Conservation (phyloP, 2,797 vertebrate species). For the Pipistrellus nathusii region DNA sequence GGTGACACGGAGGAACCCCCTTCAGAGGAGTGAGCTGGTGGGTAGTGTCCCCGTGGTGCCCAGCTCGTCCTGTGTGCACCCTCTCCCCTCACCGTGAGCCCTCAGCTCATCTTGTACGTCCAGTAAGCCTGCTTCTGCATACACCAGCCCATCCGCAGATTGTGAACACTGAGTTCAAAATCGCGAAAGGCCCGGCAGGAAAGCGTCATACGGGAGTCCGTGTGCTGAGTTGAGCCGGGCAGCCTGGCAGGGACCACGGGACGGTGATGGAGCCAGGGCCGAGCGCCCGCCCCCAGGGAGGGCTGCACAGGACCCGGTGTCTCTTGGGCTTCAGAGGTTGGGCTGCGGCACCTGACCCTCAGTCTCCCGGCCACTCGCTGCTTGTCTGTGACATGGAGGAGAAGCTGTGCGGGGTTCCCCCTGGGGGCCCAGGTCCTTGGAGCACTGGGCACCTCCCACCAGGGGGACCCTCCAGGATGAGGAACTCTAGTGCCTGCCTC, state of each 20-base stretch:
- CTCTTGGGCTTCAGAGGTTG: background rate
- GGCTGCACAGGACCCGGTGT: background rate
- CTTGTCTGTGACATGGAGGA: no score
- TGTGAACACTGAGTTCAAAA: background rate
- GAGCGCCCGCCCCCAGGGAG: background rate
- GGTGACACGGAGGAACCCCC: background rate
- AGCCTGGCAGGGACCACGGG: background rate
- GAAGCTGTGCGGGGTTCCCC: background rate
- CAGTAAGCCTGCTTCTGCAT: background rate
- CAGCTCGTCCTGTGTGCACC: background rate
- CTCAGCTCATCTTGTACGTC: background rate
- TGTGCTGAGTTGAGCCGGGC: background rate
- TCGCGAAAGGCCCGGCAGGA: background rate
- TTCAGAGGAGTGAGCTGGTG: background rate
- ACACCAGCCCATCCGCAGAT: background rate
- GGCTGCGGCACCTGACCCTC: background rate
- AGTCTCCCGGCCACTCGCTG: background rate
- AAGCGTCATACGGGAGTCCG: background rate
- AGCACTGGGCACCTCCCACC: accelerated
- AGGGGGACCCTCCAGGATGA: background rate
- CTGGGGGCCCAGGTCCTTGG: no score
- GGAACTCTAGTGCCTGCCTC: background rate
- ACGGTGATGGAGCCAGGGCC: background rate
- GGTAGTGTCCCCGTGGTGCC: background rate
- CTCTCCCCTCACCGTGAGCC: background rate